Percentiles rank a stretch among this genome's conserved stretches.
These are phyloP conservation scores for Andricus quercusramuli DNA, from an alignment of 2,888 invertebrate species.

Conservation along the genomic window DNA sequence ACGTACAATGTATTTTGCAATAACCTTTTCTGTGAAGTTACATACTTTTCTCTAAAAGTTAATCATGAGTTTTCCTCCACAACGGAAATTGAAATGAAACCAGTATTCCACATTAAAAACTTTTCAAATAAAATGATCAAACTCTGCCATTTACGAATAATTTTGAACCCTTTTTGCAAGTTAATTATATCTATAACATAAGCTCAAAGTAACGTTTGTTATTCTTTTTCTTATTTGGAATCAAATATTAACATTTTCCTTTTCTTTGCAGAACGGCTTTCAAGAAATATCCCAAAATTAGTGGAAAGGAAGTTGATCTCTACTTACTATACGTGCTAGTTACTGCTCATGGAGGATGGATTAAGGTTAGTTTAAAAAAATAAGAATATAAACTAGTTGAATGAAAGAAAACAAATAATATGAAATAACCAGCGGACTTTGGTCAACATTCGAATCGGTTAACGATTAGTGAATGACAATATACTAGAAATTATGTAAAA, in stretches of 20 bases:
- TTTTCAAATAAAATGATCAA: no score
- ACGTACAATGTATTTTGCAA: no score
- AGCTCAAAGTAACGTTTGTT: neutral
- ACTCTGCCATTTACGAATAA: neutral
- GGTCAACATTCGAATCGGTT: neutral
- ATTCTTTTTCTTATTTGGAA: constrained; percentile 26
- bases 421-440: neutral
- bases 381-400: neutral
- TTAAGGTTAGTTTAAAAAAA: constrained; percentile 87
- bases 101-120: no score
- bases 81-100: no score
- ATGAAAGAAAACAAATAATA: neutral
- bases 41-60: no score
- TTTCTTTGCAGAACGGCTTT: constrained; percentile 81
- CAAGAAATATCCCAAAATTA: constrained; percentile 86
- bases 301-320: constrained; percentile 95
- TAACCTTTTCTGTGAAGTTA: no score
- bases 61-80: no score
- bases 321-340: constrained; percentile 95
- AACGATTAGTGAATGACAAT: no score
- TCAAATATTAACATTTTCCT: constrained; percentile 43
- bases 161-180: neutral
- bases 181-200: neutral
- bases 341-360: constrained; percentile 95
- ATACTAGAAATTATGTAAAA: no score